phyloP scores from a whole-genome alignment of 2,888 invertebrate genomes.

The Mythimna impura region DNA sequence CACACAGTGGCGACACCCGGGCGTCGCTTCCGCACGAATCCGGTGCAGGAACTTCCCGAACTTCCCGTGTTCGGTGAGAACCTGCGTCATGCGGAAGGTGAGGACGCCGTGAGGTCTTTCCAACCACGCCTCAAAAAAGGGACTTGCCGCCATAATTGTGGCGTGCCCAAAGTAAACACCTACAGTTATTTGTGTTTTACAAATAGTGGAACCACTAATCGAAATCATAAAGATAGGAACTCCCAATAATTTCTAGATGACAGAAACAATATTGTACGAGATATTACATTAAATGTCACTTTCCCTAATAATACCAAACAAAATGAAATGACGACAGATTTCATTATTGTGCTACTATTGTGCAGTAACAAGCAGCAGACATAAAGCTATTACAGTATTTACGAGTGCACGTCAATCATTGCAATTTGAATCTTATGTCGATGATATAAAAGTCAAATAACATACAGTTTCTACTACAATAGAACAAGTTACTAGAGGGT shows the following conservation, averaged over 20 bases:
- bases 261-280: slow-evolving; percentile 12
- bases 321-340: slow-evolving; percentile 45
- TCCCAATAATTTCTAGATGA: neutral
- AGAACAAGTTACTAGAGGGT: slow-evolving; percentile 45
- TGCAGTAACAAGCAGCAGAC: slow-evolving; percentile 56
- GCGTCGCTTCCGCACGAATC: too few species aligned
- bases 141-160: too few species aligned
- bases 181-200: too few species aligned
- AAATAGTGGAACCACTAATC: neutral
- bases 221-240: neutral
- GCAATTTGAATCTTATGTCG: slow-evolving; percentile 6
- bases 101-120: too few species aligned
- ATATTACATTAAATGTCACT: slow-evolving; percentile 12
- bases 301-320: slow-evolving; percentile 21
- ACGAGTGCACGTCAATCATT: neutral
- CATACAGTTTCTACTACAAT: slow-evolving; percentile 43
- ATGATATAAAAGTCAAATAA: neutral
- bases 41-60: too few species aligned
- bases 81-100: too few species aligned
- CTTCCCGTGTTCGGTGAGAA: too few species aligned
- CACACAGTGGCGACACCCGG: too few species aligned
- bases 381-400: neutral
- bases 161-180: too few species aligned
- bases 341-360: too few species aligned
- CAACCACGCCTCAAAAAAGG: too few species aligned